These are phyloP conservation scores for Murina feae DNA, from an alignment of 2,113 vertebrate species.

Conservation along the genomic window DNA sequence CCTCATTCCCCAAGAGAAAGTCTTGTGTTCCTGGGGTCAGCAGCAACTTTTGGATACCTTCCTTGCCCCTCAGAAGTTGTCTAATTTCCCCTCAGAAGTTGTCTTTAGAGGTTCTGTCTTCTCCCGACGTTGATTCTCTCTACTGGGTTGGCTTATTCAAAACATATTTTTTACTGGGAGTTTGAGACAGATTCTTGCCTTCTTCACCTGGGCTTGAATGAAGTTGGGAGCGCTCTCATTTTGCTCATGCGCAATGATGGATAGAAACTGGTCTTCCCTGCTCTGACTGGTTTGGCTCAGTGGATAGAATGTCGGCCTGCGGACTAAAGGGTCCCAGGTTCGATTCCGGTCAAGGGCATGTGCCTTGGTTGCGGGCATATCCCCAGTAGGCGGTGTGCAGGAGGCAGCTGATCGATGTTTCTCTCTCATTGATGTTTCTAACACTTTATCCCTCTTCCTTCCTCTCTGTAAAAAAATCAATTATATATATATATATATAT, in stretches of 20 bases:
- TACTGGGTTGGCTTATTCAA: background rate
- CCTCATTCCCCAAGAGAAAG: background rate
- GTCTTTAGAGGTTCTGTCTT: background rate
- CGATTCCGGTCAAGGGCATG: too few relatives aligned
- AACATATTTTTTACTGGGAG: background rate
- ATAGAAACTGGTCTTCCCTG: background rate
- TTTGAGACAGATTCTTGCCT: background rate
- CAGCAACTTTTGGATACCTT: background rate
- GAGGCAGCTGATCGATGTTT: too few relatives aligned
- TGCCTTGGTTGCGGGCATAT: too few relatives aligned
- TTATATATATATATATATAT: too few relatives aligned
- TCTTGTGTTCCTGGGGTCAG: background rate
- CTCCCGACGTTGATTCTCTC: background rate
- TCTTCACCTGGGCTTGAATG: background rate
- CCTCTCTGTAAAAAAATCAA: too few relatives aligned
- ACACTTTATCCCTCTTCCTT: too few relatives aligned
- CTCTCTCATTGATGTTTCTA: too few relatives aligned
- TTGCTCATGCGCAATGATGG: fast-evolving
- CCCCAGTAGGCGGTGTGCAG: too few relatives aligned
- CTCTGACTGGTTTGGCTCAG: too few relatives aligned
- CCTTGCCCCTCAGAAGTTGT: background rate
- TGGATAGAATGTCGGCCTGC: too few relatives aligned
- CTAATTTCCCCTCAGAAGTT: background rate
- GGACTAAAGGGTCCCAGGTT: too few relatives aligned
- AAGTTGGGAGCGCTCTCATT: background rate